Conservation (phyloP, 2,797 vertebrate species). For the Podarcis lilfordi region DNA sequence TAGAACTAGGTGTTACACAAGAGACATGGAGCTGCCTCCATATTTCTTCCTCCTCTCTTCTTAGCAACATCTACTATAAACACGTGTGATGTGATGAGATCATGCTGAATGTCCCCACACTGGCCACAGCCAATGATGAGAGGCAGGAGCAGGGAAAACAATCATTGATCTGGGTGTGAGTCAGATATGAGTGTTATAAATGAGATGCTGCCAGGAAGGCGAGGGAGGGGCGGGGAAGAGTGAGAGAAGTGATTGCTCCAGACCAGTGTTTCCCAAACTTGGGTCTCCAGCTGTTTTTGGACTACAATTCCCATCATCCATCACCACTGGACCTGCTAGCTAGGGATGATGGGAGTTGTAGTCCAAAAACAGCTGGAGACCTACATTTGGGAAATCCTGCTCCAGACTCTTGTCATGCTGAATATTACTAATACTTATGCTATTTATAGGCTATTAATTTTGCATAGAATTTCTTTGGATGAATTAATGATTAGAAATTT, state of each 20-base stretch:
- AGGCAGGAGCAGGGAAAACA: not conserved
- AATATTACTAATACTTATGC: not conserved
- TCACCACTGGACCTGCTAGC: no score
- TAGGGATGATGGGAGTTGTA: no score
- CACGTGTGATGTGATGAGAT: not conserved
- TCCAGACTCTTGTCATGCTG: not conserved
- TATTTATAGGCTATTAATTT: not conserved
- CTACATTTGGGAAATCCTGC: no score
- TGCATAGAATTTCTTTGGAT: not conserved
- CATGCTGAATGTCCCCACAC: not conserved
- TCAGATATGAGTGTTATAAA: not conserved
- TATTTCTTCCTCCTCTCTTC: not conserved
- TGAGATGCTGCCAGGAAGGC: not conserved
- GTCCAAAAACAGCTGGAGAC: no score
- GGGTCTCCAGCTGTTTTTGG: no score
- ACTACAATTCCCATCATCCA: no score
- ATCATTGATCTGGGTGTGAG: not conserved
- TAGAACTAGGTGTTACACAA: not conserved
- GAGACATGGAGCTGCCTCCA: not conserved
- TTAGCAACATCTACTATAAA: not conserved
- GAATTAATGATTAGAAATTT: slow-evolving; percentile 33
- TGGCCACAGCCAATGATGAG: not conserved
- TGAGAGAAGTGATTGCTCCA: no score
- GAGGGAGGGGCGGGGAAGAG: not conserved
- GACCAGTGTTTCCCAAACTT: not conserved